phyloP scores from a whole-genome alignment of 2,797 vertebrate genomes.

The Benthosema pterotum region DNA sequence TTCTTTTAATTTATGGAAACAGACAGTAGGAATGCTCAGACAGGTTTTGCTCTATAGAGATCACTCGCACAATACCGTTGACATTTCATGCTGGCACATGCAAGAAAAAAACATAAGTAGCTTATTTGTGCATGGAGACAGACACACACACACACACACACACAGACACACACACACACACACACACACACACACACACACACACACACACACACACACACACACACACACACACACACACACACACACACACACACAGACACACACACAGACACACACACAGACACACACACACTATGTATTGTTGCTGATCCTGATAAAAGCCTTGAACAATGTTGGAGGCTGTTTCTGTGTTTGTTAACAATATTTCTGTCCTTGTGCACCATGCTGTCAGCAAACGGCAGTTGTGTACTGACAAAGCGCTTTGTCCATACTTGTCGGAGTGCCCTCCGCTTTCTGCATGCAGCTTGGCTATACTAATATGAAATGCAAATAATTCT shows the following conservation, averaged over 20 bases:
- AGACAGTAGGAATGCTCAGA: too few species aligned
- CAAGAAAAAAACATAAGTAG: neutral
- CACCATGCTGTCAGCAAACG: neutral
- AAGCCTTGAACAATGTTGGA: neutral
- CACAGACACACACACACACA: neutral
- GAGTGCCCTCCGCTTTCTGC: neutral
- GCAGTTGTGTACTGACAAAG: neutral
- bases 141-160: neutral
- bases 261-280: slow-evolving; percentile 4
- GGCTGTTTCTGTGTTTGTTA: neutral
- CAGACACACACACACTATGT: too few species aligned
- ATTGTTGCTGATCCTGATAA: too few species aligned
- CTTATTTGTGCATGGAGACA: neutral
- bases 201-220: slow-evolving; percentile 1
- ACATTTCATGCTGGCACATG: slow-evolving; percentile 3
- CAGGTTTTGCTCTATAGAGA: too few species aligned
- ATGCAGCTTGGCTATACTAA: slow-evolving; percentile 1
- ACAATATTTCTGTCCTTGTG: neutral
- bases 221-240: slow-evolving; percentile 17
- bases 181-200: slow-evolving; percentile 6
- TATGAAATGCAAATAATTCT: neutral
- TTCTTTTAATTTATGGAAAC: too few species aligned
- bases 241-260: slow-evolving; percentile 3
- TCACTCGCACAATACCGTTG: neutral
- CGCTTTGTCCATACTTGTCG: neutral